phyloP scores from a whole-genome alignment of 2,113 vertebrate species.

The Tragelaphus strepsiceros region DNA sequence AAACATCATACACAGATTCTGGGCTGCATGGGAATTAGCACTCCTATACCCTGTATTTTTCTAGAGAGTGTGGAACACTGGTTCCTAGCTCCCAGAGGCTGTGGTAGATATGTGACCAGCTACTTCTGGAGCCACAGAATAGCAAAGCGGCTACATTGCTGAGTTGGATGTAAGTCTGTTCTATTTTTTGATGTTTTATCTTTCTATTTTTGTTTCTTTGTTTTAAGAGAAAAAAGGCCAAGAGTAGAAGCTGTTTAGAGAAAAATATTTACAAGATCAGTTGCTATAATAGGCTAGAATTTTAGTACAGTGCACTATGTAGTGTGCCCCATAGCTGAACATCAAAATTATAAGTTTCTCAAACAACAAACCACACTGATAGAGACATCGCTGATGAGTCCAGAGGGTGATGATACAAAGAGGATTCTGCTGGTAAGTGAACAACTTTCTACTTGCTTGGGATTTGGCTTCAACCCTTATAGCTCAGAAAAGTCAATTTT shows the following conservation, averaged over 20 bases:
- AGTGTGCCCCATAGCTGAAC: neutral
- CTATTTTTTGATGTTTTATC: neutral
- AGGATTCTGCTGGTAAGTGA: neutral
- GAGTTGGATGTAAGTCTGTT: neutral
- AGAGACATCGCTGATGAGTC: neutral
- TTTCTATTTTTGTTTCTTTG: neutral
- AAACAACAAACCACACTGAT: neutral
- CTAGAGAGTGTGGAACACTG: neutral
- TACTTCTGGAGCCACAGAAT: neutral
- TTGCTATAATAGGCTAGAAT: neutral
- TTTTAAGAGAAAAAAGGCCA: neutral
- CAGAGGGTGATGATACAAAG: neutral
- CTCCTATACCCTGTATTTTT: neutral
- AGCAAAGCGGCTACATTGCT: neutral
- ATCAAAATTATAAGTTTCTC: neutral
- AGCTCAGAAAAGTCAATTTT: neutral
- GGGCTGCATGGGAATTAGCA: neutral
- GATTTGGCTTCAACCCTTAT: neutral
- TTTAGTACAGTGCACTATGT: neutral
- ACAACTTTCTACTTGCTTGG: neutral
- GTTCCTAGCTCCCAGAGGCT: neutral
- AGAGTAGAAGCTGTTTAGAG: neutral
- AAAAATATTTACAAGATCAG: neutral
- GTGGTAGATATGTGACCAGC: neutral
- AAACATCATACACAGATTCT: neutral